phyloP scores from a whole-genome alignment of 2,113 vertebrate genomes.

The Tylochromis polylepis region DNA sequence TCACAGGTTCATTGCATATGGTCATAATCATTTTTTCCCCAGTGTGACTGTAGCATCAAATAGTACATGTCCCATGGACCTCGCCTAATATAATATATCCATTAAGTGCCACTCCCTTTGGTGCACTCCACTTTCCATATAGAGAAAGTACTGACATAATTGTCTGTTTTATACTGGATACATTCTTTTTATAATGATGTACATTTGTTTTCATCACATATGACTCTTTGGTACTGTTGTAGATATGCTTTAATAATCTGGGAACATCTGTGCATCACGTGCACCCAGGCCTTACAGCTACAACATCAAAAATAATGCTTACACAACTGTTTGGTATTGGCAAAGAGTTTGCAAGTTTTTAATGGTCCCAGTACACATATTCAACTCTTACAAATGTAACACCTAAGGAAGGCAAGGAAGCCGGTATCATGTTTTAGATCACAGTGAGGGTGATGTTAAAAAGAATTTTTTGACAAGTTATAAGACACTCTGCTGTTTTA shows the following conservation, averaged over 20 bases:
- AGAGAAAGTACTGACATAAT: neutral
- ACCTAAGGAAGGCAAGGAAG: no score
- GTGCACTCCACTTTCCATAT: neutral
- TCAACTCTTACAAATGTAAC: neutral
- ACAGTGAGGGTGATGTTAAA: no score
- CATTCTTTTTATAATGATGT: neutral
- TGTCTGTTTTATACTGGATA: neutral
- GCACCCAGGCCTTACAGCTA: neutral
- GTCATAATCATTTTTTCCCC: neutral
- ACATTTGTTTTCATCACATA: neutral
- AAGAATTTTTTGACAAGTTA: neutral
- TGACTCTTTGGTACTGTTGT: neutral
- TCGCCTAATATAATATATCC: neutral
- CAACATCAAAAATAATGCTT: neutral
- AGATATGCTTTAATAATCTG: neutral
- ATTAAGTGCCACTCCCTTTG: neutral
- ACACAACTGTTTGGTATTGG: neutral
- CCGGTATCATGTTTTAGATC: neutral
- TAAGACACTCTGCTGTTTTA: neutral
- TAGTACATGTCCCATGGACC: neutral
- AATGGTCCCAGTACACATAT: no score
- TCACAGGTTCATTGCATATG: neutral
- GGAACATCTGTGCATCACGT: neutral
- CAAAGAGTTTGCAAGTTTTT: no score
- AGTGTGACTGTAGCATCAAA: neutral